phyloP scores from a whole-genome alignment of 2,888 invertebrate species.

The Thecocarcelia acutangulata region DNA sequence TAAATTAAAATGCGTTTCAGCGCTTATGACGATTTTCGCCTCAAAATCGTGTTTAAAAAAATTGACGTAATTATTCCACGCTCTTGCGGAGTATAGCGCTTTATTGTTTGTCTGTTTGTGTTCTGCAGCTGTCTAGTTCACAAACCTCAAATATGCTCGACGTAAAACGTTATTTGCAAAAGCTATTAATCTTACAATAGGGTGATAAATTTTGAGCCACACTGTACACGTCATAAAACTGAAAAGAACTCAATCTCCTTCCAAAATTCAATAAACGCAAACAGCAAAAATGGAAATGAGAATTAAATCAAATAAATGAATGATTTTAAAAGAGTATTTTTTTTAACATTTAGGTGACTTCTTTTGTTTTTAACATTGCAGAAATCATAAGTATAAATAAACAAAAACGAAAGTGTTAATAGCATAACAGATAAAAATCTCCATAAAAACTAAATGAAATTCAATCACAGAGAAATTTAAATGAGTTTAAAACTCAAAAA shows the following conservation, averaged over 20 bases:
- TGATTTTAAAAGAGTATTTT: not conserved
- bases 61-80: too few relatives aligned
- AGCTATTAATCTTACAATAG: constrained; percentile 3
- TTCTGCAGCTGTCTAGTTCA: too few relatives aligned
- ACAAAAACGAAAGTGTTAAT: constrained; percentile 62
- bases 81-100: too few relatives aligned
- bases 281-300: constrained; percentile 17
- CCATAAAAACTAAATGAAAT: constrained; percentile 56
- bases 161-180: too few relatives aligned
- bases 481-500: constrained; percentile 1
- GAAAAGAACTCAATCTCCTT: not conserved
- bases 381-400: constrained; percentile 36
- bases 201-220: constrained; percentile 23
- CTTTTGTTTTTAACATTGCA: not conserved
- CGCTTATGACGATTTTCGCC: too few relatives aligned
- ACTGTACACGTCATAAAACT: constrained; percentile 17
- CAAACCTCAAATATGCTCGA: too few relatives aligned
- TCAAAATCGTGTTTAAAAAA: too few relatives aligned
- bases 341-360: constrained; percentile 13
- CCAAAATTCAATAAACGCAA: constrained; percentile 3
- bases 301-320: not conserved
- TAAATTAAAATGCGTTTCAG: too few relatives aligned
- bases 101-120: too few relatives aligned
- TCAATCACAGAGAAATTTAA: constrained; percentile 38
- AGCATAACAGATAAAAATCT: constrained; percentile 56